Evolutionary conservation across 2,113 vertebrate genomes (phyloP).

Genomic region (Hepsetus odoe): DNA sequence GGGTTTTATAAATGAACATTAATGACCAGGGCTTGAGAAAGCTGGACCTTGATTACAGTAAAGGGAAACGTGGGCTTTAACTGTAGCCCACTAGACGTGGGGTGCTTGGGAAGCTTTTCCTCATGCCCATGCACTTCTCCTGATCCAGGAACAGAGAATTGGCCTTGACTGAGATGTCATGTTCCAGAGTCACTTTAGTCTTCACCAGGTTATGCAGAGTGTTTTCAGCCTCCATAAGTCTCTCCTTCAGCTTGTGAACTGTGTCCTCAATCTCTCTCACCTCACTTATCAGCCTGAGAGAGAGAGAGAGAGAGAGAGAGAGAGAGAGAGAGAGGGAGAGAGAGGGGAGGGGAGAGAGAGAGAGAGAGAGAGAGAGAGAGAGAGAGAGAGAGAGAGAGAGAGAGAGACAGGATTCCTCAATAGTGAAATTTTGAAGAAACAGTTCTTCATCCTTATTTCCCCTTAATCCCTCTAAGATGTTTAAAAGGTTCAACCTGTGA

Average conservation of each 20-base stretch:
- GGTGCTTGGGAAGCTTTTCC: slow-evolving; percentile 87
- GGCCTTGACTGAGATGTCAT: slow-evolving; percentile 88
- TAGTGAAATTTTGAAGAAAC: background rate
- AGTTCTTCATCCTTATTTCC: background rate
- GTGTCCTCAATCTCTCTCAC: slow-evolving; percentile 87
- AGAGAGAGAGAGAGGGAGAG: background rate
- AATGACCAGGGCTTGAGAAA: too few species aligned
- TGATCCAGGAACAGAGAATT: slow-evolving; percentile 92
- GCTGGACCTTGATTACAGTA: background rate
- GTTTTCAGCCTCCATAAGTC: slow-evolving; percentile 84
- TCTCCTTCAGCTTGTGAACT: slow-evolving; percentile 81
- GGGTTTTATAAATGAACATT: too few species aligned
- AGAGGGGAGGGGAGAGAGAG: background rate
- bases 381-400: background rate
- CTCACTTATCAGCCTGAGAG: slow-evolving; percentile 83
- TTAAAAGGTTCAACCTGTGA: slow-evolving; percentile 70
- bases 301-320: background rate
- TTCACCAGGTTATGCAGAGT: slow-evolving; percentile 83
- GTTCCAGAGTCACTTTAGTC: slow-evolving; percentile 84
- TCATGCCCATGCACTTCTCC: slow-evolving; percentile 94
- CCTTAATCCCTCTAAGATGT: background rate
- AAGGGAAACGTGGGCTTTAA: slow-evolving; percentile 60
- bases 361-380: background rate
- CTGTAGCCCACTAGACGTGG: slow-evolving; percentile 82
- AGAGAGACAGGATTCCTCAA: background rate